phyloP scores from a whole-genome alignment of 2,113 vertebrate species.

The Sebastes fasciatus region DNA sequence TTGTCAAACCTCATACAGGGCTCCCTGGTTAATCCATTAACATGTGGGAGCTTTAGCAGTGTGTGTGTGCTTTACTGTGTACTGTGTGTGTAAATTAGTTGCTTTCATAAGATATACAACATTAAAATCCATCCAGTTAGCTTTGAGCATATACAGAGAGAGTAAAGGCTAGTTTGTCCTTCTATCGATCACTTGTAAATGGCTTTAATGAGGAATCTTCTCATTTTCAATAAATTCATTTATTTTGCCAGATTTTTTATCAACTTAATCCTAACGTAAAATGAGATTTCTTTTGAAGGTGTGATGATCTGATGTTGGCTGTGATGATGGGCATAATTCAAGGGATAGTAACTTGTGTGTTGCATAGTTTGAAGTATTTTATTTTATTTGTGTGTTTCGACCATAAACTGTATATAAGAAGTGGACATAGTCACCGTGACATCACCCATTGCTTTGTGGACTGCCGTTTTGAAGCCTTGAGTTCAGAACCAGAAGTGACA shows the following conservation, averaged over 20 bases:
- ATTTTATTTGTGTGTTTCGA: no score
- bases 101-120: slow-evolving; percentile 3
- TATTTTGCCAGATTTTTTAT: neutral
- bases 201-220: no score
- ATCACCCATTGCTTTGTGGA: no score
- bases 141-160: neutral
- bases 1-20: slow-evolving; percentile 83
- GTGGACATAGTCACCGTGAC: no score
- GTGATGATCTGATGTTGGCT: neutral
- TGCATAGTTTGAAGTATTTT: neutral
- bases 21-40: slow-evolving; percentile 77
- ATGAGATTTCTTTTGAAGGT: neutral
- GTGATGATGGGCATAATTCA: neutral
- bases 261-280: neutral
- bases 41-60: slow-evolving; percentile 43
- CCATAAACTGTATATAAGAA: no score
- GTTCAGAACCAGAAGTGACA: no score
- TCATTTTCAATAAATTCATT: neutral
- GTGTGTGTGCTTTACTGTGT: slow-evolving; percentile 14
- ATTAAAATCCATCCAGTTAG: neutral
- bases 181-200: neutral
- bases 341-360: neutral
- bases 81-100: neutral
- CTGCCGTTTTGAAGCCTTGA: no score
- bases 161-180: neutral